Evolutionary conservation across 2,888 invertebrate genomes (phyloP).

Genomic region (Nomada ruficornis): DNA sequence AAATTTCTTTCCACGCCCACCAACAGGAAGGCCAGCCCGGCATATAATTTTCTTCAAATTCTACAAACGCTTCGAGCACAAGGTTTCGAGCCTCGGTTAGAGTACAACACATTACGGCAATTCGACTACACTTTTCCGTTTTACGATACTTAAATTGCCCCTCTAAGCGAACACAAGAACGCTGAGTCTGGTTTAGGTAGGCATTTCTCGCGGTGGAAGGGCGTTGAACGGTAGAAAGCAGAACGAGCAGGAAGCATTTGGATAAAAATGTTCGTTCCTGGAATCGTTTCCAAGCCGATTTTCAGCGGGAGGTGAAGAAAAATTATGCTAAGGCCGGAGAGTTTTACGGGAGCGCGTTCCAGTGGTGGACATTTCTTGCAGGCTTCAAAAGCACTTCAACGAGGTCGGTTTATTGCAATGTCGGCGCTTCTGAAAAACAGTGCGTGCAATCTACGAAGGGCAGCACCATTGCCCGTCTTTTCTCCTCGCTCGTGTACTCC

Average conservation of each 20-base stretch:
- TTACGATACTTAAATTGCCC: slow-evolving; percentile 29
- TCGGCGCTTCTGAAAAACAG: slow-evolving; percentile 16
- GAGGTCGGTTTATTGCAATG: slow-evolving; percentile 17
- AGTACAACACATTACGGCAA: neutral
- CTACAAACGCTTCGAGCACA: neutral
- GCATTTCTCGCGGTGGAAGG: slow-evolving; percentile 11
- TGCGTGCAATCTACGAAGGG: slow-evolving; percentile 8
- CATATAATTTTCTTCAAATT: neutral
- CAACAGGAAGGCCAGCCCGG: neutral
- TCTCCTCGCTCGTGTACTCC: slow-evolving; percentile 43
- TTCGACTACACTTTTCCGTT: slow-evolving; percentile 9
- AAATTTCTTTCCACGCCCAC: neutral
- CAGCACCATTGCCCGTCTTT: slow-evolving; percentile 26
- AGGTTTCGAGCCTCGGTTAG: neutral
- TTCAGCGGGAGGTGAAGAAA: slow-evolving; percentile 10
- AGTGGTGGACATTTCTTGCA: slow-evolving; percentile 27
- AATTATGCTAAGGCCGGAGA: slow-evolving; percentile 32
- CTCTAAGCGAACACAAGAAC: neutral
- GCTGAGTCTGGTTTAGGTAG: neutral
- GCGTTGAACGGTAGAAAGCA: slow-evolving; percentile 2
- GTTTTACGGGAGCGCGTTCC: slow-evolving; percentile 35
- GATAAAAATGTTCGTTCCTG: slow-evolving; percentile 28
- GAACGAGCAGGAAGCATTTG: neutral
- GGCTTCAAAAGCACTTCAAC: neutral
- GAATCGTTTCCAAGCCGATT: slow-evolving; percentile 14